phyloP scores from a whole-genome alignment of 1,140 invertebrate species.

The Aethina tumida region DNA sequence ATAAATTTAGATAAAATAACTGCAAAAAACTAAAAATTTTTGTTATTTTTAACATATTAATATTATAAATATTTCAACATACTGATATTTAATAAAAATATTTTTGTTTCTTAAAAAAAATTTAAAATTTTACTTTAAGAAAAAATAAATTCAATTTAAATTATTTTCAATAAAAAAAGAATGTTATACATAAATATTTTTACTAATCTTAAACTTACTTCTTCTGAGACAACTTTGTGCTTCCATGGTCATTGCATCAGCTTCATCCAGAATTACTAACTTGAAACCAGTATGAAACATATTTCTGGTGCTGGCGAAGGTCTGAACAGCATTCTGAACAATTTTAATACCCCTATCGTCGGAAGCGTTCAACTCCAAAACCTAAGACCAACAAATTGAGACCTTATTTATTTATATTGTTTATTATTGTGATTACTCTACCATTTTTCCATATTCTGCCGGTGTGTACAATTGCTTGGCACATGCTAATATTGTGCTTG shows the following conservation, averaged over 20 bases:
- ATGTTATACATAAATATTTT: too few species aligned
- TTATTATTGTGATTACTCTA: slow-evolving; percentile 8
- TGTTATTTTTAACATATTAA: too few species aligned
- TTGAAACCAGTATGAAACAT: slow-evolving; percentile 93
- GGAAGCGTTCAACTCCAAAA: slow-evolving; percentile 93
- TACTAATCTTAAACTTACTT: too few species aligned
- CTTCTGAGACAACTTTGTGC: slow-evolving; percentile 96
- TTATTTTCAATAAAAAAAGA: too few species aligned
- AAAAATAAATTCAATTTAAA: too few species aligned
- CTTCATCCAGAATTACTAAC: slow-evolving; percentile 97
- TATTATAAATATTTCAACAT: too few species aligned
- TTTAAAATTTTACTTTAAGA: too few species aligned
- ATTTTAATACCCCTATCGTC: slow-evolving; percentile 98
- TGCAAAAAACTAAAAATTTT: too few species aligned
- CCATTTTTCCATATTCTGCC: slow-evolving; percentile 30
- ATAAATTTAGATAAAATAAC: too few species aligned
- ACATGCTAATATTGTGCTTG: slow-evolving; percentile 94
- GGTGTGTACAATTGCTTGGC: slow-evolving; percentile 87
- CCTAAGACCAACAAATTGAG: slow-evolving; percentile 42
- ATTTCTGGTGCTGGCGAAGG: slow-evolving; percentile 89
- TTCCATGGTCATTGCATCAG: slow-evolving; percentile 99
- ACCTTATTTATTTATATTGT: slow-evolving; percentile 1
- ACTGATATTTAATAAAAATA: too few species aligned
- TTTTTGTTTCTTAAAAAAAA: too few species aligned
- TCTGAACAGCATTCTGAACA: slow-evolving; percentile 91